These are phyloP conservation scores for Clepsis dumicolana DNA, from an alignment of 2,888 invertebrate species.

Conservation along the genomic window DNA sequence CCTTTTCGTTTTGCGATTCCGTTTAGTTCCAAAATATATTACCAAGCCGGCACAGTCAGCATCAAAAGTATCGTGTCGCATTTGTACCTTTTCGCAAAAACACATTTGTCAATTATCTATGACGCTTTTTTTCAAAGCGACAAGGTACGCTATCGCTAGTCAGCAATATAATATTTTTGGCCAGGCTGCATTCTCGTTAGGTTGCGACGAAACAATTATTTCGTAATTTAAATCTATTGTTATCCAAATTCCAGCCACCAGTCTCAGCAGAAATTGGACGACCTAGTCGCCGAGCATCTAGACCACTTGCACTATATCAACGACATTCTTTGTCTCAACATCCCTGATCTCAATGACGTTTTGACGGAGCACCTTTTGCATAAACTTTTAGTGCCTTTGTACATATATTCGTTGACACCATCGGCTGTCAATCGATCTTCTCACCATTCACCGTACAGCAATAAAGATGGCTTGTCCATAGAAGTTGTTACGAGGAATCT, in stretches of 20 bases:
- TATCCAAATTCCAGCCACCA: slow-evolving; percentile 90
- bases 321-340: slow-evolving; percentile 97
- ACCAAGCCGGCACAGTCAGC: too few species aligned
- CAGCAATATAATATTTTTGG: slow-evolving; percentile 22
- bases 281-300: slow-evolving; percentile 98
- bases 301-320: slow-evolving; percentile 99
- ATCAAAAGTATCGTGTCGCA: too few species aligned
- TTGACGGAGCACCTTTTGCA: slow-evolving; percentile 97
- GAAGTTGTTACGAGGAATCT: slow-evolving; percentile 88
- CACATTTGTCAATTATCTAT: too few species aligned
- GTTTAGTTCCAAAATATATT: too few species aligned
- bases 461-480: slow-evolving; percentile 80
- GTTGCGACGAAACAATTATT: slow-evolving; percentile 19
- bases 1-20: too few species aligned
- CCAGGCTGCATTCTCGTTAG: background rate
- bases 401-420: slow-evolving; percentile 94
- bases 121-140: too few species aligned
- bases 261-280: slow-evolving; percentile 95
- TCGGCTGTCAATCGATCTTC: slow-evolving; percentile 62
- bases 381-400: slow-evolving; percentile 96
- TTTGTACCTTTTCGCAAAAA: too few species aligned
- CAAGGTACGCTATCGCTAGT: too few species aligned
- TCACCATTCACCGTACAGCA: slow-evolving; percentile 69
- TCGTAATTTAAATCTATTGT: slow-evolving; percentile 46
- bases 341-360: slow-evolving; percentile 96